Percentiles rank a stretch among this genome's conserved stretches.
Conservation (phyloP, 2,113 vertebrate species). For the Panthera tigris region DNA sequence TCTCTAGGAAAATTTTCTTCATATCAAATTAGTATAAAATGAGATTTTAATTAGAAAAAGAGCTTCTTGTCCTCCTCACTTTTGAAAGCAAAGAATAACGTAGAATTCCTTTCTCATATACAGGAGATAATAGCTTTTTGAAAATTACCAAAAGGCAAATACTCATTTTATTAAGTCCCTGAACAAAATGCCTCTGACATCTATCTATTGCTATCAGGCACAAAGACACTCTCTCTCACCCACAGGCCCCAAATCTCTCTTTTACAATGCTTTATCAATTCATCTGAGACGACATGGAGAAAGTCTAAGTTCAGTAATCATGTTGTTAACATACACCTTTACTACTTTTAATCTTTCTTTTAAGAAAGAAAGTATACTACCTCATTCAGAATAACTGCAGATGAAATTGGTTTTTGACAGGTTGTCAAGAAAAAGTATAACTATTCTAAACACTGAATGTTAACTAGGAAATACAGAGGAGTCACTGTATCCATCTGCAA, state of each 20-base stretch:
- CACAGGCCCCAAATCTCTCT: neutral
- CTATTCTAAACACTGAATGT: neutral
- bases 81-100: constrained; percentile 58
- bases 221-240: neutral
- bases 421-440: neutral
- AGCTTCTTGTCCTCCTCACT: neutral
- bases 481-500: neutral
- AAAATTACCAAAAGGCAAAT: constrained; percentile 52
- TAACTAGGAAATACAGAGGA: neutral
- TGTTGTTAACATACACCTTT: neutral
- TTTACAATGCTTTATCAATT: neutral
- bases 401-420: neutral
- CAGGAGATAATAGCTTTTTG: constrained; percentile 31
- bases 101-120: neutral
- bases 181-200: neutral
- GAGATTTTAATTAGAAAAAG: constrained; percentile 54
- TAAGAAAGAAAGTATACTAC: neutral
- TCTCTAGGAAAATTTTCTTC: constrained; percentile 12
- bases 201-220: neutral
- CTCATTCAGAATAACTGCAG: neutral
- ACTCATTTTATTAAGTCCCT: constrained; percentile 40
- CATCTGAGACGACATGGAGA: neutral
- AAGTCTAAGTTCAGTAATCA: neutral
- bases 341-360: neutral
- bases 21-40: constrained; percentile 54